Evolutionary conservation across 2,888 invertebrate genomes (phyloP).

Genomic region (Cinara cedri): DNA sequence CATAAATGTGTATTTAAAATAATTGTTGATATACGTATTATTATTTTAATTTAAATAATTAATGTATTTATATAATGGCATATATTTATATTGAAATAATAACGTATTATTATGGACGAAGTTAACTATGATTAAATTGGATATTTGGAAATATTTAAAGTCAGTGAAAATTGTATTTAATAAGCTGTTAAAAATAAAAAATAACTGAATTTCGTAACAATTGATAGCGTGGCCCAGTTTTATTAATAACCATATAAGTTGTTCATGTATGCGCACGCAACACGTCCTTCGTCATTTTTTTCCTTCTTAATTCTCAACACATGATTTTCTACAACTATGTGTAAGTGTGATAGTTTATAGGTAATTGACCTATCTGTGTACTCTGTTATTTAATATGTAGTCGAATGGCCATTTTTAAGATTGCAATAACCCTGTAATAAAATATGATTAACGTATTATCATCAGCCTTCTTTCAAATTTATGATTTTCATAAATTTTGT

Average conservation of each 20-base stretch:
- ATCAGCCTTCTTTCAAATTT: background rate
- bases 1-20: too few relatives aligned
- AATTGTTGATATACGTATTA: too few relatives aligned
- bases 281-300: constrained; percentile 53
- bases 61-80: background rate
- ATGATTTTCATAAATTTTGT: background rate
- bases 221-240: constrained; percentile 52
- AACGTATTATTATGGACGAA: background rate
- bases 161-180: background rate
- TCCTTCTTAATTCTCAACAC: constrained; percentile 25
- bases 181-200: constrained; percentile 9
- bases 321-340: constrained; percentile 24
- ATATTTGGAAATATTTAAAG: constrained; percentile 4
- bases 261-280: constrained; percentile 39
- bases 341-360: constrained; percentile 45
- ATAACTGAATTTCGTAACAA: constrained; percentile 48
- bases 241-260: constrained; percentile 54
- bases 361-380: constrained; percentile 53
- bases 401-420: constrained; percentile 13
- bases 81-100: background rate
- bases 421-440: constrained; percentile 8
- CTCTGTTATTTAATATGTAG: constrained; percentile 17
- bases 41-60: too few relatives aligned
- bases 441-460: background rate
- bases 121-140: background rate